Evolutionary conservation across 2,888 invertebrate genomes (phyloP).

Genomic region (Chrysolina americana): DNA sequence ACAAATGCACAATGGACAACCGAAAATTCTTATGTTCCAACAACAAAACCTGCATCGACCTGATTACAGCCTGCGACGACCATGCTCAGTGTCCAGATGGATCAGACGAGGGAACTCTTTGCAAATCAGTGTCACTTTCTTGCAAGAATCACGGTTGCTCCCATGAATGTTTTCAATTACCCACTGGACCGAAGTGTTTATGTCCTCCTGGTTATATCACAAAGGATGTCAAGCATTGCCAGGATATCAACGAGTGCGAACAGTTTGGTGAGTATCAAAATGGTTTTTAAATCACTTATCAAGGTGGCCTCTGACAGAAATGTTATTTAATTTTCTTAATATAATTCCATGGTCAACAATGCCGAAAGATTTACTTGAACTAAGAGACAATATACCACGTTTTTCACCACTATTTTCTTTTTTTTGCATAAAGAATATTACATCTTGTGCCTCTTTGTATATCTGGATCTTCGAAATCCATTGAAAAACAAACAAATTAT

Average conservation of each 20-base stretch:
- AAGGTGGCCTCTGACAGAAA: too few species aligned
- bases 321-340: too few species aligned
- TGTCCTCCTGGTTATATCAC: conserved; percentile 71
- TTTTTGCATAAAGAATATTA: too few species aligned
- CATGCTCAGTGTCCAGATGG: conserved; percentile 74
- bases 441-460: too few species aligned
- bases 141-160: conserved; percentile 68
- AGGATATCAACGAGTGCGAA: conserved; percentile 78
- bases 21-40: conserved; percentile 72
- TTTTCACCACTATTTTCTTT: too few species aligned
- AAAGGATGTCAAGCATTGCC: conserved; percentile 69
- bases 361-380: too few species aligned
- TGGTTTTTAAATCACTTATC: too few species aligned
- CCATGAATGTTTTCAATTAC: conserved; percentile 68
- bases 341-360: too few species aligned
- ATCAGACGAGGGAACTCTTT: conserved; percentile 74
- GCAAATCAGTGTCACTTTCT: conserved; percentile 55
- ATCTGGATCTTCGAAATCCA: too few species aligned
- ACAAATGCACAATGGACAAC: conserved; percentile 70
- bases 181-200: conserved; percentile 73
- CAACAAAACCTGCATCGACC: conserved; percentile 72
- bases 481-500: too few species aligned
- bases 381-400: too few species aligned
- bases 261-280: conserved; percentile 69
- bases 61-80: conserved; percentile 73